Evolutionary conservation across 2,797 vertebrate species (phyloP), one percentile per base, ranked within the genome.

Genomic region (Sebastes steindachneri): DNA sequence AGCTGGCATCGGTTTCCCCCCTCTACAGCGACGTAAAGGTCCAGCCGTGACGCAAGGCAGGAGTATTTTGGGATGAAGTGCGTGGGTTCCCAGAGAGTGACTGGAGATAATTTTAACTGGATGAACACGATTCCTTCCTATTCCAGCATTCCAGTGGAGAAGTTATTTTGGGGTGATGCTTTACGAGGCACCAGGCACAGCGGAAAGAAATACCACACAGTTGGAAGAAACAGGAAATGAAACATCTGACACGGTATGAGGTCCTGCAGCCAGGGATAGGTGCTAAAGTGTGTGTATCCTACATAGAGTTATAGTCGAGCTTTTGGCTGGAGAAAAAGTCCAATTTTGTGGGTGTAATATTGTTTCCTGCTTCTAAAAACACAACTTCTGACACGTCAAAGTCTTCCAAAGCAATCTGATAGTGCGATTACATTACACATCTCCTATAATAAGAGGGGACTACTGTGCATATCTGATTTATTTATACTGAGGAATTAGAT

Each of bases 61-160:
- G 80, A 80, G 91, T 96, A 94, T 95, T 96, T 95, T 86, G 86
- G 92, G 92, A 92, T 86, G 80, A 89, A 86, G 91, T 83, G 90
- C 78, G 81, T 90, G 84, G 88, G 91, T 89, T 90, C 88, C 92
- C 85, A 87, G 80, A 82, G 94, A 90, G 89, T 37, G 74, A 77
- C 75, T 81, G 71, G 78, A 85, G 93, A 79, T 94, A 83, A 90
- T 92, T 93, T 94, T 93, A 94, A 89, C 90, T 87, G 82, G 79
- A 91, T 84, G 94, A 92, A 89, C 91, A 93, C 80, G 85, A 94
- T 93, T 94, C 92, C 91, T 91, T 91, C 90, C 92, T 76, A 85
- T 92, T 93, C 85, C 87, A 80, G 89, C 84, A 89, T 94, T 94
- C 93, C 92, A 88, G 88, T 4, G 82, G 92, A 84, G 90, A 89